phyloP scores from a whole-genome alignment of 2,113 vertebrate species.

The Copsychus sechellarum region DNA sequence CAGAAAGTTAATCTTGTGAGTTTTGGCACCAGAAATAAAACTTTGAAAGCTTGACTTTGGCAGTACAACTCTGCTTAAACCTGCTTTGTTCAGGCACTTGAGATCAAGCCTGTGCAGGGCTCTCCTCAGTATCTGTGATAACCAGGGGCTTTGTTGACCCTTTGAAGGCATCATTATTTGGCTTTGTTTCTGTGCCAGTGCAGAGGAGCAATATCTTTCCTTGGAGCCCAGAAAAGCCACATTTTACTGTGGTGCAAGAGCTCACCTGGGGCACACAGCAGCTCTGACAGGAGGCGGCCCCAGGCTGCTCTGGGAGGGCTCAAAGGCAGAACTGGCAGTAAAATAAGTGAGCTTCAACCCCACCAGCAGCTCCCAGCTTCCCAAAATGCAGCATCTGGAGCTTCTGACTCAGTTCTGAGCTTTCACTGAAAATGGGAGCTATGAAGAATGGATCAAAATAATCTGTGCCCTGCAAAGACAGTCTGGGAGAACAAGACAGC shows the following conservation, averaged over 20 bases:
- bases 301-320: background rate
- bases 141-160: background rate
- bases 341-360: background rate
- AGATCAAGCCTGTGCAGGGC: background rate
- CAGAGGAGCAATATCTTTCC: background rate
- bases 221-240: background rate
- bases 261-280: background rate
- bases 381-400: background rate
- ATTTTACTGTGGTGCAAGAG: background rate
- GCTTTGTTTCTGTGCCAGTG: background rate
- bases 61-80: background rate
- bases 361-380: background rate
- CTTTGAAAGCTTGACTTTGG: background rate
- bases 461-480: background rate
- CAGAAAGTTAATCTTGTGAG: background rate
- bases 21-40: background rate
- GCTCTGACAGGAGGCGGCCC: background rate
- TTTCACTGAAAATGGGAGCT: constrained; percentile 10
- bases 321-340: background rate
- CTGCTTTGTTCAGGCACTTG: background rate
- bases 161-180: background rate
- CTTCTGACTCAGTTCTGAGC: background rate
- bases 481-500: background rate
- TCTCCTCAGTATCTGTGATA: background rate
- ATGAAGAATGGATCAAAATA: background rate